Evolutionary conservation across 2,797 vertebrate species (phyloP).

Genomic region (Prunella strophiata): DNA sequence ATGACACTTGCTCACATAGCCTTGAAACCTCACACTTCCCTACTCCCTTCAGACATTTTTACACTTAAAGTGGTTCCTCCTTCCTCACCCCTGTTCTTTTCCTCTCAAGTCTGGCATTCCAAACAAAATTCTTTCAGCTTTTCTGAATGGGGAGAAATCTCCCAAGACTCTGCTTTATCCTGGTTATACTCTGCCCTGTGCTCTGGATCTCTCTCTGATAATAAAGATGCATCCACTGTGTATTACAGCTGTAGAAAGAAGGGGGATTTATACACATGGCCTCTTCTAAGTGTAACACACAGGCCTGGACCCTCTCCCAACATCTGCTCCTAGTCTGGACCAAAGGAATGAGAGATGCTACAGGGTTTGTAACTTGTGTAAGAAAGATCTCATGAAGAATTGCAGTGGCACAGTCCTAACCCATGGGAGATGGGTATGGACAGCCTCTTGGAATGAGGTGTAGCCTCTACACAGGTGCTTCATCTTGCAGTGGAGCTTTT

Average conservation of each 20-base stretch:
- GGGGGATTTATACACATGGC: conserved; percentile 15
- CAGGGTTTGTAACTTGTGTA: conserved; percentile 10
- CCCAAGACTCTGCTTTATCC: neutral
- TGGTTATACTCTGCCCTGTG: neutral
- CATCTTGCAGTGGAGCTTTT: neutral
- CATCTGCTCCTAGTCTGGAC: conserved; percentile 53
- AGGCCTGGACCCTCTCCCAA: conserved; percentile 59
- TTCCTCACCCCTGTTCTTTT: neutral
- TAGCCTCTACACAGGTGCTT: neutral
- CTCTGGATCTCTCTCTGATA: neutral
- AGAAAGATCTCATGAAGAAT: conserved; percentile 19
- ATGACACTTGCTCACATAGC: conserved; percentile 19
- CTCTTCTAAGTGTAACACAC: conserved; percentile 7
- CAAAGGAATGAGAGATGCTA: neutral
- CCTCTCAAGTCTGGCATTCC: neutral
- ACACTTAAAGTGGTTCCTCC: neutral
- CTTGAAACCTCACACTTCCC: neutral
- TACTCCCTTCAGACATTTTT: neutral
- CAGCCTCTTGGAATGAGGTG: conserved; percentile 13
- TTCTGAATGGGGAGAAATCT: neutral
- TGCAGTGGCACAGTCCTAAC: neutral
- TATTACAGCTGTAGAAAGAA: conserved; percentile 40
- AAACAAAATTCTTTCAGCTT: neutral
- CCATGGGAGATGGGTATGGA: neutral
- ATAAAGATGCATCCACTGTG: neutral